phyloP scores from a whole-genome alignment of 1,140 invertebrate genomes.

The Nasonia vitripennis region DNA sequence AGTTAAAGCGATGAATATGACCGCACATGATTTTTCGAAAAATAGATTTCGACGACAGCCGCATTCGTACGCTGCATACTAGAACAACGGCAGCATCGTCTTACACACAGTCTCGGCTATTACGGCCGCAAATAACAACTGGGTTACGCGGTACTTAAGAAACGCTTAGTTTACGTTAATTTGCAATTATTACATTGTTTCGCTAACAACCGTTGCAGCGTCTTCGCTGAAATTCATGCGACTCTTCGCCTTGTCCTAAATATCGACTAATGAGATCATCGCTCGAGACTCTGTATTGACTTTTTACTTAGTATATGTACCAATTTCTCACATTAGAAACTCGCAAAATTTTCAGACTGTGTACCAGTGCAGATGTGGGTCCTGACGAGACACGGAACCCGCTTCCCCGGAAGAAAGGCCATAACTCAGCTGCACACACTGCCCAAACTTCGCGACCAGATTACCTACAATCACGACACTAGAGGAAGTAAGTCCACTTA shows the following conservation, averaged over 20 bases:
- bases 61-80: no score
- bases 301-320: no score
- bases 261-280: background rate
- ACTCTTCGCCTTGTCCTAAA: background rate
- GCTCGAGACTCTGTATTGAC: background rate
- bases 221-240: background rate
- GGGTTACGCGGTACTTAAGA: conserved; percentile 10
- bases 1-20: no score
- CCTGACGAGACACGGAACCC: conserved; percentile 67
- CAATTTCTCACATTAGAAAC: background rate
- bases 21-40: background rate
- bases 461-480: conserved; percentile 64
- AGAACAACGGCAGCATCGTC: no score
- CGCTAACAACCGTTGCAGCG: background rate
- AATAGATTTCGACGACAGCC: no score
- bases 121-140: background rate
- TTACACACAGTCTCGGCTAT: background rate
- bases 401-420: conserved; percentile 60
- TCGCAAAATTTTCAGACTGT: conserved; percentile 53
- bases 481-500: conserved; percentile 58
- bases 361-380: conserved; percentile 68
- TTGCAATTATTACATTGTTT: conserved; percentile 23
- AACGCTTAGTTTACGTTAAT: conserved; percentile 3
- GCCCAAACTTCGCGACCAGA: conserved; percentile 60
- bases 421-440: conserved; percentile 60